Evolutionary conservation across 2,113 vertebrate species (phyloP).

Genomic region (Piaya cayana): DNA sequence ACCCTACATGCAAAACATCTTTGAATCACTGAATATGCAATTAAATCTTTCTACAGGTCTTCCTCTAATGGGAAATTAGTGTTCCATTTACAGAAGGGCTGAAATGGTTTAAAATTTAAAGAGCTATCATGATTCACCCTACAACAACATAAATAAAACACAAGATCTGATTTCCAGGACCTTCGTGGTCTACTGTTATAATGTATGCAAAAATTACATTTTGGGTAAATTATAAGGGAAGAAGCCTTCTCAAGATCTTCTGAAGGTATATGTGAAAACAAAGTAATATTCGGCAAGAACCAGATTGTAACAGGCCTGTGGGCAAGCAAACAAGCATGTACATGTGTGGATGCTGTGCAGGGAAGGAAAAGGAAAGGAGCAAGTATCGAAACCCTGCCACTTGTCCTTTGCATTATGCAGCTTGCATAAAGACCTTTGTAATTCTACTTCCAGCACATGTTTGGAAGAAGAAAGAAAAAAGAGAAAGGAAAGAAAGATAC

Average conservation of each 20-base stretch:
- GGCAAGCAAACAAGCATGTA: neutral
- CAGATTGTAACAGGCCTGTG: neutral
- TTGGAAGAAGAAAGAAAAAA: neutral
- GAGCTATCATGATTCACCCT: neutral
- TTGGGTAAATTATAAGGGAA: neutral
- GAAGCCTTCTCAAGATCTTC: neutral
- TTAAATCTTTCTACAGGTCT: neutral
- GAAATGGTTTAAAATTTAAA: neutral
- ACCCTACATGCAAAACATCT: neutral
- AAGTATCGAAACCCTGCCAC: neutral
- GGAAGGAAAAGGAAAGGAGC: neutral
- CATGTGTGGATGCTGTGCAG: neutral
- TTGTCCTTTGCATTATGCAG: neutral
- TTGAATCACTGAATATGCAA: neutral
- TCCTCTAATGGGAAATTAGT: constrained; percentile 10
- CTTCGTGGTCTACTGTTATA: neutral
- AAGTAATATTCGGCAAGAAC: neutral
- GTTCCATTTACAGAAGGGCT: neutral
- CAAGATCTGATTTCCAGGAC: neutral
- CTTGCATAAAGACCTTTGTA: neutral
- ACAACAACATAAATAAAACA: neutral
- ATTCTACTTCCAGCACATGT: rapidly evolving
- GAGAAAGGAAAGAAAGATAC: neutral
- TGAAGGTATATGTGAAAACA: neutral
- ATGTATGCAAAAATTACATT: neutral